Percentiles rank a stretch among this genome's conserved stretches.
Conservation (phyloP, 2,113 vertebrate genomes). For the Mionectes macconnelli region DNA sequence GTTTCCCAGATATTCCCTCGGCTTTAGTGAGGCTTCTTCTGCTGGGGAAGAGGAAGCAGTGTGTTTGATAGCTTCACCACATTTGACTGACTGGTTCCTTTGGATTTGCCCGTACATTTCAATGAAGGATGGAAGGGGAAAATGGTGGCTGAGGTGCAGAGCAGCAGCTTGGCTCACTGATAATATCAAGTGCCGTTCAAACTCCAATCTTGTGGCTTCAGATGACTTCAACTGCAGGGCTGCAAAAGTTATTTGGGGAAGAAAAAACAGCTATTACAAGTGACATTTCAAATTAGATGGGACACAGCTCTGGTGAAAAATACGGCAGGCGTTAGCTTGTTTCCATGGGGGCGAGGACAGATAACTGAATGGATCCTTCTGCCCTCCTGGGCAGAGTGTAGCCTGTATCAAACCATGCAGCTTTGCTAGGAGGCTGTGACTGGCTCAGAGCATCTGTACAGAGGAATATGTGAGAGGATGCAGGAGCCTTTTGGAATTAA, state of each 20-base stretch:
- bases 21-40: background rate
- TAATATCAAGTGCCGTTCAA: slow-evolving; percentile 11
- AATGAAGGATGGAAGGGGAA: background rate
- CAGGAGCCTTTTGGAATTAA: background rate
- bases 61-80: background rate
- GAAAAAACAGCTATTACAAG: slow-evolving; percentile 10
- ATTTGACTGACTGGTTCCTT: background rate
- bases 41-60: background rate
- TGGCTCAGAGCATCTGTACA: background rate
- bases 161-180: background rate
- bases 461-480: background rate
- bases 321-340: background rate
- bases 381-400: background rate
- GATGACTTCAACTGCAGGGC: slow-evolving; percentile 1
- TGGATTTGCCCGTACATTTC: background rate
- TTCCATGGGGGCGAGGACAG: background rate
- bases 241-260: slow-evolving; percentile 17
- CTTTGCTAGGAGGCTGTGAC: background rate
- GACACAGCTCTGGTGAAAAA: background rate
- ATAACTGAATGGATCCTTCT: background rate
- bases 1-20: background rate
- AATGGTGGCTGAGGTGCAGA: background rate
- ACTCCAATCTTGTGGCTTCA: background rate
- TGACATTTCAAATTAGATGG: slow-evolving; percentile 18
- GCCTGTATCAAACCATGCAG: background rate